Percentiles rank a stretch among this genome's conserved stretches.
Evolutionary conservation across 1,140 invertebrate species (phyloP).

Genomic region (Platyscapa corneri): DNA sequence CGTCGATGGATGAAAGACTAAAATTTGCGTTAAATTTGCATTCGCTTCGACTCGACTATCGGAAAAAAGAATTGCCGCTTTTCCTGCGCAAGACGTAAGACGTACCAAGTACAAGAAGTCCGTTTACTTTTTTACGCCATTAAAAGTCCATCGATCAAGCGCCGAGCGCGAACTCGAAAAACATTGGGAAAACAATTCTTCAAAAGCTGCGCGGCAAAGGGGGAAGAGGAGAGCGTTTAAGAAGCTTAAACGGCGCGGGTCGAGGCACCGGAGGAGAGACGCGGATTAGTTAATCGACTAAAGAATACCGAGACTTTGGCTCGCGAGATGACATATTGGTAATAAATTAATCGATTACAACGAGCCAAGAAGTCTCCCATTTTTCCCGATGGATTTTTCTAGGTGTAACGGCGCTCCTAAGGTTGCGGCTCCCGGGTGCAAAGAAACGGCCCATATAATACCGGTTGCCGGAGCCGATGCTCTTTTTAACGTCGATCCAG

Average conservation of each 20-base stretch:
- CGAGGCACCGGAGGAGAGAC: not conserved
- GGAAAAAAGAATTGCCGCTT: no score
- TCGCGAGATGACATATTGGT: not conserved
- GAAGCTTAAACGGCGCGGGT: not conserved
- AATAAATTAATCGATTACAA: slow-evolving; percentile 47
- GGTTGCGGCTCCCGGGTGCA: not conserved
- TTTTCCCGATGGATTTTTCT: not conserved
- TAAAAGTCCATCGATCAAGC: no score
- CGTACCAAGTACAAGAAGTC: no score
- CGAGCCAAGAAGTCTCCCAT: not conserved
- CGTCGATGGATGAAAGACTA: no score
- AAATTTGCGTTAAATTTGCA: no score
- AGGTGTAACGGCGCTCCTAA: not conserved
- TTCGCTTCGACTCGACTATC: no score
- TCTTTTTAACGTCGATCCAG: not conserved
- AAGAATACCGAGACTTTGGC: not conserved
- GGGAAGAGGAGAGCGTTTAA: no score
- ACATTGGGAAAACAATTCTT: no score
- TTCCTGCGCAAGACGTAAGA: no score
- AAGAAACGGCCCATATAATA: slow-evolving; percentile 20
- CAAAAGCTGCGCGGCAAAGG: no score
- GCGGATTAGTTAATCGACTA: not conserved
- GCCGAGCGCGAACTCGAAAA: no score
- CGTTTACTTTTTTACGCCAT: no score
- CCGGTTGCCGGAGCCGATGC: not conserved